Percentiles rank a stretch among this genome's conserved stretches.
Conservation (phyloP, 2,888 invertebrate genomes). For the Drosophila borborema region DNA sequence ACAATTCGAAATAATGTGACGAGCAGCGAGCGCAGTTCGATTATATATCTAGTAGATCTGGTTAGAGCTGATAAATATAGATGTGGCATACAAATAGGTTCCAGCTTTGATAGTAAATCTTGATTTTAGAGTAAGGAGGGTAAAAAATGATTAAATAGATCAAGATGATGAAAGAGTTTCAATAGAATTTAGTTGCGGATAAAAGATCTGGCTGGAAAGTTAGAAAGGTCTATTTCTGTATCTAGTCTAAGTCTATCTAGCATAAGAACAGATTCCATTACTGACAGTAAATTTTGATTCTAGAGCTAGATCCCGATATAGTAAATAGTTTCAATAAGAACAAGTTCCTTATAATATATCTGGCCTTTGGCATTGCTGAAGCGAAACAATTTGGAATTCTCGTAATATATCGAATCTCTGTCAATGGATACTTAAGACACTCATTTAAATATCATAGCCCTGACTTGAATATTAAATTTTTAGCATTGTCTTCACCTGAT, state of each 20-base stretch:
- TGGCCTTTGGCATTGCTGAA: not conserved
- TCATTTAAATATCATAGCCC: constrained; percentile 6
- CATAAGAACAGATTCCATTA: too few relatives aligned
- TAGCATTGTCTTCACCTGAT: constrained; percentile 4
- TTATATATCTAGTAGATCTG: not conserved
- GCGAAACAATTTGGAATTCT: not conserved
- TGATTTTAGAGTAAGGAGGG: not conserved
- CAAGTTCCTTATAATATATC: too few relatives aligned
- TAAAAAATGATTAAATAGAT: not conserved
- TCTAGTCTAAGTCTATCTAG: too few relatives aligned
- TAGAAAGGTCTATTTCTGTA: too few relatives aligned
- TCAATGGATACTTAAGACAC: constrained; percentile 1
- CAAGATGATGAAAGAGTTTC: not conserved
- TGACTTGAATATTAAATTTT: constrained; percentile 40
- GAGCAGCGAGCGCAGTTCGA: not conserved
- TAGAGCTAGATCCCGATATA: too few relatives aligned
- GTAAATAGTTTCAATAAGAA: too few relatives aligned
- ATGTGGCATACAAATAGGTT: not conserved
- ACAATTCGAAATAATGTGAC: constrained; percentile 10
- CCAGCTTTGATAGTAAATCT: not conserved
- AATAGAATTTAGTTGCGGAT: not conserved
- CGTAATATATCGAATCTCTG: not conserved
- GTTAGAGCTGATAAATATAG: not conserved
- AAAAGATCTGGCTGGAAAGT: not conserved
- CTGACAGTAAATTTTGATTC: too few relatives aligned